A percentile compares a stretch with the other conserved stretches of the same genome.
phyloP scores from a whole-genome alignment of 1,140 invertebrate species.

The Anagrus nilaparvatae region DNA sequence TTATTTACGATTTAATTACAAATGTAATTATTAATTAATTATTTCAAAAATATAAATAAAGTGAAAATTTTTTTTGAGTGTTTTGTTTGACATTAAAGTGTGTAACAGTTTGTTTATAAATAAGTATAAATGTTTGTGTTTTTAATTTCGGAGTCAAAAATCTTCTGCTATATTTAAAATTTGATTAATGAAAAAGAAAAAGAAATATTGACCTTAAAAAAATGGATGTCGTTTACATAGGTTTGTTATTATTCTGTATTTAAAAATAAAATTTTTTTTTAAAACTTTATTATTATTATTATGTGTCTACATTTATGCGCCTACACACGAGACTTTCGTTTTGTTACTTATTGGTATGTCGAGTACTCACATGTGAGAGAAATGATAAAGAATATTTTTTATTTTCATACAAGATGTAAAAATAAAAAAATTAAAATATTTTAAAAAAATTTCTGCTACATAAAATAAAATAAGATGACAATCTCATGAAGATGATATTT shows the following conservation, averaged over 20 bases:
- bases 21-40: too few species aligned
- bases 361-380: too few species aligned
- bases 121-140: background rate
- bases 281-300: too few species aligned
- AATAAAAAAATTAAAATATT: too few species aligned
- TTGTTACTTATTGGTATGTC: background rate
- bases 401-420: background rate
- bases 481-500: conserved; percentile 16
- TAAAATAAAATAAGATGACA: conserved; percentile 1
- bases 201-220: too few species aligned
- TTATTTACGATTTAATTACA: too few species aligned
- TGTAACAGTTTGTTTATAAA: background rate
- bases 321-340: background rate
- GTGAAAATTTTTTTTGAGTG: background rate
- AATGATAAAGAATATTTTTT: background rate
- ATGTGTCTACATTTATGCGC: conserved; percentile 1
- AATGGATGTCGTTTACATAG: conserved; percentile 37
- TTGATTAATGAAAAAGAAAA: too few species aligned
- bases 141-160: background rate
- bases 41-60: too few species aligned
- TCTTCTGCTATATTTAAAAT: background rate
- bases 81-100: too few species aligned
- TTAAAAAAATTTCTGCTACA: background rate
- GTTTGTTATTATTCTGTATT: conserved; percentile 18
- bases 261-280: background rate